These are phyloP conservation scores for Edolisoma coerulescens DNA, from an alignment of 2,113 vertebrate species.

Conservation along the genomic window DNA sequence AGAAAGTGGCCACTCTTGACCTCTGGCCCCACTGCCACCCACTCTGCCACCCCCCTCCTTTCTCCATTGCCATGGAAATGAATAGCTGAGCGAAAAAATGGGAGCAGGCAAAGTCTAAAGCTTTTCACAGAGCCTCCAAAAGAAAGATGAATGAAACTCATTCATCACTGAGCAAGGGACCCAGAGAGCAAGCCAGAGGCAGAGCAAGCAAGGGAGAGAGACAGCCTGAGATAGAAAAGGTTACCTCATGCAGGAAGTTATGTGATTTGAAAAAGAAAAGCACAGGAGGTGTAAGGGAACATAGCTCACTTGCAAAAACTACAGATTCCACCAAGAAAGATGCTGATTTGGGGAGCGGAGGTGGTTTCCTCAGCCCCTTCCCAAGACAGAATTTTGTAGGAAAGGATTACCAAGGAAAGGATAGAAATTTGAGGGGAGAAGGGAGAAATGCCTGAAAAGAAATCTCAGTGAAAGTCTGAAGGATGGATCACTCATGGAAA, in stretches of 20 bases:
- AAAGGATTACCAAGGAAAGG: background rate
- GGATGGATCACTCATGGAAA: background rate
- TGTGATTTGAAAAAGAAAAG: slow-evolving; percentile 55
- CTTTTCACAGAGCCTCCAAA: slow-evolving; percentile 74
- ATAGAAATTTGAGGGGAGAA: background rate
- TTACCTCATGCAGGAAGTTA: slow-evolving; percentile 57
- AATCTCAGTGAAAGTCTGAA: background rate
- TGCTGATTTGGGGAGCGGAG: background rate
- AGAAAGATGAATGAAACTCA: slow-evolving; percentile 81
- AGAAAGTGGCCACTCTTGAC: slow-evolving; percentile 81
- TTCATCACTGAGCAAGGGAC: slow-evolving; percentile 75
- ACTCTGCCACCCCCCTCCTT: slow-evolving; percentile 64
- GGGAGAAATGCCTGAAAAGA: background rate
- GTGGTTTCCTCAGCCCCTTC: background rate
- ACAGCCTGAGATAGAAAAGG: slow-evolving; percentile 28
- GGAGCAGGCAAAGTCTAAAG: slow-evolving; percentile 76
- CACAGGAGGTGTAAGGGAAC: slow-evolving; percentile 3
- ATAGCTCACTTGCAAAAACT: background rate
- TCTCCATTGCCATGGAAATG: slow-evolving; percentile 78
- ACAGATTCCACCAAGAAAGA: background rate
- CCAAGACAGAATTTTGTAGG: background rate
- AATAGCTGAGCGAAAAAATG: slow-evolving; percentile 72
- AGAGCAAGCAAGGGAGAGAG: slow-evolving; percentile 16
- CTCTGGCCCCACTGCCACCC: slow-evolving; percentile 72
- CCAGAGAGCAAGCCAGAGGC: slow-evolving; percentile 64